Percentiles rank a stretch among this genome's conserved stretches.
Evolutionary conservation across 2,113 vertebrate genomes (phyloP).

Genomic region (Dunckerocampus dactyliophorus): DNA sequence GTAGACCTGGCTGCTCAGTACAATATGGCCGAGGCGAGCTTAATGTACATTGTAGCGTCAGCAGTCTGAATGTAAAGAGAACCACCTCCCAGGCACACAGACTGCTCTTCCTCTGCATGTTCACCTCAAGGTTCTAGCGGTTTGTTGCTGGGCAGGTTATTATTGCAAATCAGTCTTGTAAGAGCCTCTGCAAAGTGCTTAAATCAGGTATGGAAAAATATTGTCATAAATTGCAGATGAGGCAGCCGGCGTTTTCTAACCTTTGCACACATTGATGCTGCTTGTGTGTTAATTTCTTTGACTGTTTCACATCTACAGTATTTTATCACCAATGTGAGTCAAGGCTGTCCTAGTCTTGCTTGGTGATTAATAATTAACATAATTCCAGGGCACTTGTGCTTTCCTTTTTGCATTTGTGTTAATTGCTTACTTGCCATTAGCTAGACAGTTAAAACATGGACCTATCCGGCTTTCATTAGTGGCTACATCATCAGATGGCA

Average conservation of each 20-base stretch:
- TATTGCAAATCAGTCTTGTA: conserved; percentile 6
- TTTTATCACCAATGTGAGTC: conserved; percentile 47
- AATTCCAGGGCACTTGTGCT: conserved; percentile 61
- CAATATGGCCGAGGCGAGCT: not conserved
- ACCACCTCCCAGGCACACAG: not conserved
- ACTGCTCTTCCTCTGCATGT: too few relatives aligned
- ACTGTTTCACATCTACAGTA: conserved; percentile 46
- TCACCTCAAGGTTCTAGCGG: not conserved
- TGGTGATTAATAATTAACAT: conserved; percentile 73
- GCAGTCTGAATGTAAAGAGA: not conserved
- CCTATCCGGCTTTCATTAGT: conserved; percentile 54
- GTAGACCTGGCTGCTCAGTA: not conserved
- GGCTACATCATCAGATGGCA: conserved; percentile 31
- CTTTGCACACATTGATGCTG: conserved; percentile 19
- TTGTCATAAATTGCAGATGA: conserved; percentile 41
- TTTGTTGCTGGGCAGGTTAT: not conserved
- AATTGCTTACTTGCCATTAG: conserved; percentile 65
- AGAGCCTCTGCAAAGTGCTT: conserved; percentile 19
- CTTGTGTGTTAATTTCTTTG: conserved; percentile 43
- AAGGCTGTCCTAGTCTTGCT: conserved; percentile 58
- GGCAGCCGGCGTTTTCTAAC: conserved; percentile 51
- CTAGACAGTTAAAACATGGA: conserved; percentile 51
- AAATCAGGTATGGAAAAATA: conserved; percentile 41
- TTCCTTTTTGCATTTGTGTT: conserved; percentile 47
- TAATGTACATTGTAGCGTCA: not conserved